Conservation (phyloP, 2,113 vertebrate species). For the Myrmophylax atrothorax region DNA sequence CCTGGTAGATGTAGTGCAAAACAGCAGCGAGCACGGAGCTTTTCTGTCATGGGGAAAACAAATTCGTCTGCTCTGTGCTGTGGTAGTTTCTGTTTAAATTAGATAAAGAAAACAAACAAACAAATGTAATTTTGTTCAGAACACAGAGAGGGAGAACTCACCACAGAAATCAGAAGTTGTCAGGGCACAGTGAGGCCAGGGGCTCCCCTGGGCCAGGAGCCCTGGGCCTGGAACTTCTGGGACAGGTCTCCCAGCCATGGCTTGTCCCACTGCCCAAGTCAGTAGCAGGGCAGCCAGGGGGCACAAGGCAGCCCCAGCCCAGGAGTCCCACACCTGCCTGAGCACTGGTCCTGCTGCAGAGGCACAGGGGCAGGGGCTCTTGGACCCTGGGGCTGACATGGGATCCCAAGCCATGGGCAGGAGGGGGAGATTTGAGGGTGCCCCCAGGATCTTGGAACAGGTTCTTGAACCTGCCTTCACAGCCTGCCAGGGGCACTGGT, state of each 20-base stretch:
- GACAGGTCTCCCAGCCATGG: accelerated
- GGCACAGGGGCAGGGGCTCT: accelerated
- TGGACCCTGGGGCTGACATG: accelerated
- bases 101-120: not conserved
- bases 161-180: not conserved
- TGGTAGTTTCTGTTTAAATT: not conserved
- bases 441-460: not conserved
- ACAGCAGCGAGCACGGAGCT: not conserved
- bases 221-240: not conserved
- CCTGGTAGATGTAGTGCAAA: not conserved
- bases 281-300: not conserved
- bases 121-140: not conserved
- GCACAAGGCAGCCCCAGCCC: not conserved
- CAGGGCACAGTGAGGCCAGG: not conserved
- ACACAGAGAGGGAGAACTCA: not conserved
- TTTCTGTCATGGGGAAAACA: not conserved
- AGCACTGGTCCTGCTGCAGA: accelerated
- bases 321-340: not conserved
- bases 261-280: not conserved
- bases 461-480: not conserved
- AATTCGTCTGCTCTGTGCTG: not conserved
- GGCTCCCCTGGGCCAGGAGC: accelerated
- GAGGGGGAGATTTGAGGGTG: accelerated
- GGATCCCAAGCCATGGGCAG: accelerated
- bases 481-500: not conserved